These are phyloP conservation scores for Alligator sinensis DNA, from an alignment of 2,113 vertebrate genomes.

Conservation along the genomic window DNA sequence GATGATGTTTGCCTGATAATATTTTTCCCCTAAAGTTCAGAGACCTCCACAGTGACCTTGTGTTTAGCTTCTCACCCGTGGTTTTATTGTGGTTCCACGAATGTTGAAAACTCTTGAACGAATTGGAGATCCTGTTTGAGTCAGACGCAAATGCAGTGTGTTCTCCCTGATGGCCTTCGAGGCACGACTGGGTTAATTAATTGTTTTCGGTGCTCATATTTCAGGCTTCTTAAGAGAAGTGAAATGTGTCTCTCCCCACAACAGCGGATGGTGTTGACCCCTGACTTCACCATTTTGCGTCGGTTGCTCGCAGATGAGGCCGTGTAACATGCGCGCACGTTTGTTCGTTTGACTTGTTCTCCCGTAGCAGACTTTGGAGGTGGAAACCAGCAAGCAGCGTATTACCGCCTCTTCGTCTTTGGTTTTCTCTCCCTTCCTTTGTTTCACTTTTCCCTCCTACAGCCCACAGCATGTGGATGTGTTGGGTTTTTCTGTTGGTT, in stretches of 20 bases:
- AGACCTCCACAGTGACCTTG: not conserved
- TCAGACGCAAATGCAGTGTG: fast-evolving
- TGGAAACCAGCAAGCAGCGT: not conserved
- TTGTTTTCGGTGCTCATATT: fast-evolving
- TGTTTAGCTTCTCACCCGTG: fast-evolving
- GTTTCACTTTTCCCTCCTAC: not conserved
- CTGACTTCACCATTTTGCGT: not conserved
- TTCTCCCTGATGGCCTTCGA: not conserved
- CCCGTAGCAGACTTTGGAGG: not conserved
- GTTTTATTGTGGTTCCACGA: not conserved
- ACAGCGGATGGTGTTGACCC: not conserved
- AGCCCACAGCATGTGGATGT: fast-evolving
- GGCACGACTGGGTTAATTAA: fast-evolving
- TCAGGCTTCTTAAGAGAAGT: not conserved
- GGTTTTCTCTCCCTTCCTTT: not conserved
- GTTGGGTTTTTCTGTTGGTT: no score
- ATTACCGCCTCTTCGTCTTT: not conserved
- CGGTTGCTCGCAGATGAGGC: fast-evolving
- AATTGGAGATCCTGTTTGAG: fast-evolving
- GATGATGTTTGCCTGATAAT: fast-evolving
- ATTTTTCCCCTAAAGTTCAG: not conserved
- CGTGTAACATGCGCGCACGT: fast-evolving
- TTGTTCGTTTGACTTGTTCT: not conserved
- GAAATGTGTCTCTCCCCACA: not conserved
- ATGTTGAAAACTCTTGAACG: not conserved